Evolutionary conservation across 2,888 invertebrate species (phyloP).

Genomic region (Netelia virgata): DNA sequence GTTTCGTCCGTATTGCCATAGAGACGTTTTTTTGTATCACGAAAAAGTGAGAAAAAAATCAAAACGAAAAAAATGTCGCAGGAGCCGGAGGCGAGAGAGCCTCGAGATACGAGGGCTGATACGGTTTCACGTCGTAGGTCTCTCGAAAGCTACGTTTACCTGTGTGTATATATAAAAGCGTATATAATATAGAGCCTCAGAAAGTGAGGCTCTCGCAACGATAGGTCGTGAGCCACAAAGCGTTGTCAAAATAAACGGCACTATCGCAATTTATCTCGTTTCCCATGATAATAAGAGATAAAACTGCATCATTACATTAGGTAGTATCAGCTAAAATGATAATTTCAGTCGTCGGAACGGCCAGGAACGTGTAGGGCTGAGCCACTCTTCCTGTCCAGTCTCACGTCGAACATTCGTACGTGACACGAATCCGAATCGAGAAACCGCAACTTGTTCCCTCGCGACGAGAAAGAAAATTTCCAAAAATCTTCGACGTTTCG

Average conservation of each 20-base stretch:
- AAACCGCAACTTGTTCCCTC: conserved; percentile 13
- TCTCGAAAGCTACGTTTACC: conserved; percentile 4
- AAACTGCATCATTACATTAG: conserved; percentile 85
- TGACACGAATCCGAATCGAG: conserved; percentile 11
- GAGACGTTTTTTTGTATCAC: conserved; percentile 23
- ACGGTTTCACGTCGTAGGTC: conserved; percentile 61
- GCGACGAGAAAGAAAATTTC: no score
- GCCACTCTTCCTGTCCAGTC: conserved; percentile 70
- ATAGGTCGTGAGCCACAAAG: conserved; percentile 75
- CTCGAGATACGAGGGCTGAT: conserved; percentile 75
- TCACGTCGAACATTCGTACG: conserved; percentile 34
- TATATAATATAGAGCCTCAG: conserved; percentile 62
- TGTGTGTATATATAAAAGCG: conserved; percentile 20
- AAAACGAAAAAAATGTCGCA: conserved; percentile 42
- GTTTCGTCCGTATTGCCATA: conserved; percentile 29
- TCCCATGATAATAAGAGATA: conserved; percentile 85
- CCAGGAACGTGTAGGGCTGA: conserved; percentile 82
- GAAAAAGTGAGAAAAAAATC: conserved; percentile 1
- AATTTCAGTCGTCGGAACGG: conserved; percentile 84
- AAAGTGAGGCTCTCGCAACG: conserved; percentile 63
- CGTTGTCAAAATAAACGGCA: conserved; percentile 85
- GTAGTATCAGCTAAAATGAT: conserved; percentile 85
- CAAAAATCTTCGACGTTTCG: neutral
- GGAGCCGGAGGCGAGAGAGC: conserved; percentile 54
- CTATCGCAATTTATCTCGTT: conserved; percentile 85